phyloP scores from a whole-genome alignment of 1,140 invertebrate species.

The Microplitis mediator region DNA sequence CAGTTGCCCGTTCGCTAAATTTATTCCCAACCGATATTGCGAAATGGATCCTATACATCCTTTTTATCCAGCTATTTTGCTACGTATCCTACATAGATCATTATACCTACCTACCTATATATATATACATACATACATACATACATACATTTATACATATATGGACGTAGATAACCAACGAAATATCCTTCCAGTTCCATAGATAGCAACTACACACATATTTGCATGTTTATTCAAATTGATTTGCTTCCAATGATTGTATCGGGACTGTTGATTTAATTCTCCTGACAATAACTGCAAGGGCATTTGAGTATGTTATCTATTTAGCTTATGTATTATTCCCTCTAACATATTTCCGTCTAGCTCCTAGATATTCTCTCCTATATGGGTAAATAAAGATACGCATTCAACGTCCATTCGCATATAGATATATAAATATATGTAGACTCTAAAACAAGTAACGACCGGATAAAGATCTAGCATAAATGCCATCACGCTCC shows the following conservation, averaged over 20 bases:
- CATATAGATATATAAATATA: too few relatives aligned
- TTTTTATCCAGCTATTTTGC: slow-evolving; percentile 1
- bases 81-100: background rate
- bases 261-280: background rate
- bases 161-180: background rate
- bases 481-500: too few relatives aligned
- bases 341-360: too few relatives aligned
- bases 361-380: too few relatives aligned
- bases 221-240: slow-evolving; percentile 5
- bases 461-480: too few relatives aligned
- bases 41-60: slow-evolving; percentile 11
- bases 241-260: background rate
- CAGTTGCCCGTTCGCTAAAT: slow-evolving; percentile 17
- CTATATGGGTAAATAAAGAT: too few relatives aligned
- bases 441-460: too few relatives aligned
- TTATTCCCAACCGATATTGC: slow-evolving; percentile 27
- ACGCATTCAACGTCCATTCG: too few relatives aligned
- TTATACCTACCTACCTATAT: background rate
- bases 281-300: background rate
- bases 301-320: too few relatives aligned
- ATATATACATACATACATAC: background rate
- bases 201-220: background rate
- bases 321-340: too few relatives aligned
- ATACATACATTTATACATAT: too few relatives aligned
- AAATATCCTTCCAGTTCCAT: background rate